Evolutionary conservation across 2,113 vertebrate species (phyloP).

Genomic region (Emydura subglobosa): DNA sequence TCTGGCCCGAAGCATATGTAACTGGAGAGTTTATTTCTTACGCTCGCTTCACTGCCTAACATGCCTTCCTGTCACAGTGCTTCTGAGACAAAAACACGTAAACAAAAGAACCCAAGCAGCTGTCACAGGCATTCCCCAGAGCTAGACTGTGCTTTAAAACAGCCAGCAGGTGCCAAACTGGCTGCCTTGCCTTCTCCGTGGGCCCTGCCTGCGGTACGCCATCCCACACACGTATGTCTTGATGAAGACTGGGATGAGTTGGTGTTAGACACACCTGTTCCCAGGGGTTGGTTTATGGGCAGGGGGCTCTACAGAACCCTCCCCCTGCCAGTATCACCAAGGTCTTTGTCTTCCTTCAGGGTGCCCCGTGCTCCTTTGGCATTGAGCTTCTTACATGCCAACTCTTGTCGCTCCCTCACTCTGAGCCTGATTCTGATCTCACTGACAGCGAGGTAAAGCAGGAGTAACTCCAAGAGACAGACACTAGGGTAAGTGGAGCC

Average conservation of each 20-base stretch:
- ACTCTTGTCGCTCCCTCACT: no score
- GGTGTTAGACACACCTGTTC: no score
- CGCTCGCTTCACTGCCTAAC: background rate
- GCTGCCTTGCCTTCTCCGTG: background rate
- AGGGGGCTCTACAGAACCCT: no score
- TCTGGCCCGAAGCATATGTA: background rate
- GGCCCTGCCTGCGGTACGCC: background rate
- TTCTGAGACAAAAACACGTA: fast-evolving
- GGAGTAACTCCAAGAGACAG: no score
- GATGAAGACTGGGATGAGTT: no score
- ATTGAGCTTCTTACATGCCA: background rate
- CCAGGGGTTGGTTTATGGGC: no score
- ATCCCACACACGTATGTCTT: background rate
- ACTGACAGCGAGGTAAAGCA: no score
- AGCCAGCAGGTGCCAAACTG: background rate
- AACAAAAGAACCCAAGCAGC: background rate
- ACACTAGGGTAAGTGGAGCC: no score
- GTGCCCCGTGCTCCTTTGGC: no score
- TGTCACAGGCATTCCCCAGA: background rate
- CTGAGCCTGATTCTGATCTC: no score
- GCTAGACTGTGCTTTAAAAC: no score
- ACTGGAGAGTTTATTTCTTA: background rate
- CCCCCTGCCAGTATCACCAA: no score
- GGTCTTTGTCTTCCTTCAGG: fast-evolving
- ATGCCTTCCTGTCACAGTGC: background rate